Evolutionary conservation across 2,888 invertebrate genomes (phyloP).

Genomic region (Sarcophaga carnaria): DNA sequence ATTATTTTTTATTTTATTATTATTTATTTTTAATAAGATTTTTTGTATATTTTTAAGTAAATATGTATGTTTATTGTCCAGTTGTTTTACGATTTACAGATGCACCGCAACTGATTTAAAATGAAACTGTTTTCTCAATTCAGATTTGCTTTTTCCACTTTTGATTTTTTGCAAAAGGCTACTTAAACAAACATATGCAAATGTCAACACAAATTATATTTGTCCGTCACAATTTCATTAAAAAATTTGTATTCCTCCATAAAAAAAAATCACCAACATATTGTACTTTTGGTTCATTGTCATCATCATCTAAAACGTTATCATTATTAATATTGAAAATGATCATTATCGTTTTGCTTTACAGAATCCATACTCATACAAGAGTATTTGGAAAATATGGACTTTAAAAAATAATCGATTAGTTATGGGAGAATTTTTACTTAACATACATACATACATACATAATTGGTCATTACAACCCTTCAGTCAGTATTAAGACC

Average conservation of each 20-base stretch:
- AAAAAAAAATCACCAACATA: neutral
- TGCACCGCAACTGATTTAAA: conserved; percentile 60
- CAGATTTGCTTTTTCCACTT: conserved; percentile 52
- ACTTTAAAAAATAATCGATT: too few relatives aligned
- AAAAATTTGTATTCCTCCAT: conserved; percentile 39
- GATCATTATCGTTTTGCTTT: conserved; percentile 14
- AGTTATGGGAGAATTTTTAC: too few relatives aligned
- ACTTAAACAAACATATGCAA: conserved; percentile 52
- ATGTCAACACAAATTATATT: conserved; percentile 61
- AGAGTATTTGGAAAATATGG: neutral
- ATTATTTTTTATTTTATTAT: neutral
- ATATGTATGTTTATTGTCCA: neutral
- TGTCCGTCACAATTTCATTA: conserved; percentile 65
- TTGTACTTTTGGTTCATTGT: conserved; percentile 63
- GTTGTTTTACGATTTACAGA: conserved; percentile 63
- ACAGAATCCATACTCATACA: conserved; percentile 1
- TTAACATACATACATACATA: too few relatives aligned
- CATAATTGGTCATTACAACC: too few relatives aligned
- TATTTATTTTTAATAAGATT: neutral
- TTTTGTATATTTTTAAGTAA: conserved; percentile 12
- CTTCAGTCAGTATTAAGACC: too few relatives aligned
- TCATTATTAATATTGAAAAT: conserved; percentile 31
- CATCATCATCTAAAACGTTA: conserved; percentile 47
- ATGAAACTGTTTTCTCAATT: conserved; percentile 5
- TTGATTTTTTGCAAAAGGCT: conserved; percentile 27